A percentile compares a stretch with the other conserved stretches of the same genome.
These are phyloP conservation scores for Brachionichthys hirsutus DNA, from an alignment of 2,113 vertebrate genomes.

Conservation along the genomic window DNA sequence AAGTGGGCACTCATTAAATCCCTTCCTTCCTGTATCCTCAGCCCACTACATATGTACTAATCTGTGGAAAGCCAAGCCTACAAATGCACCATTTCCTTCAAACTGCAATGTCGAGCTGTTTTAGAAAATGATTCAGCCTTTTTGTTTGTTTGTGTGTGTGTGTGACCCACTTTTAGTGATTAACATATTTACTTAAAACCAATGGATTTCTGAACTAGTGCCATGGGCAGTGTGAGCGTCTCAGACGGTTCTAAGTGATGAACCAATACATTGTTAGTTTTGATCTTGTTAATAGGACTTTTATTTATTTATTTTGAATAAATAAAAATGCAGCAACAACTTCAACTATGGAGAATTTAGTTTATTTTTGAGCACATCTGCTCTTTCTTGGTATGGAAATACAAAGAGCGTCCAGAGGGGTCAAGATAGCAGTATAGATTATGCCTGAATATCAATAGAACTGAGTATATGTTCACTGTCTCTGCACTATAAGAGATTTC, in stretches of 20 bases:
- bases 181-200: background rate
- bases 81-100: background rate
- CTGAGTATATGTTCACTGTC: too few relatives aligned
- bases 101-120: too few relatives aligned
- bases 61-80: background rate
- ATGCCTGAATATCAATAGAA: too few relatives aligned
- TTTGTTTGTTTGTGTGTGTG: background rate
- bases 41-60: conserved; percentile 3
- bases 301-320: background rate
- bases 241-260: background rate
- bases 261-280: background rate
- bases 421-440: too few relatives aligned
- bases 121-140: too few relatives aligned
- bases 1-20: conserved; percentile 2
- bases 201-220: background rate
- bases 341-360: background rate
- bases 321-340: too few relatives aligned
- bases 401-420: too few relatives aligned
- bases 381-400: too few relatives aligned
- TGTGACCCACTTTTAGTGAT: background rate
- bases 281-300: background rate
- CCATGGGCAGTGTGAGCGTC: background rate
- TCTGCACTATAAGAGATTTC: too few relatives aligned
- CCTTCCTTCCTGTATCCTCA: background rate
- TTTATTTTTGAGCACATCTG: too few relatives aligned